A percentile compares a stretch with the other conserved stretches of the same genome.
phyloP scores from a whole-genome alignment of 2,113 vertebrate species.

The Psittacula cyanocephala region DNA sequence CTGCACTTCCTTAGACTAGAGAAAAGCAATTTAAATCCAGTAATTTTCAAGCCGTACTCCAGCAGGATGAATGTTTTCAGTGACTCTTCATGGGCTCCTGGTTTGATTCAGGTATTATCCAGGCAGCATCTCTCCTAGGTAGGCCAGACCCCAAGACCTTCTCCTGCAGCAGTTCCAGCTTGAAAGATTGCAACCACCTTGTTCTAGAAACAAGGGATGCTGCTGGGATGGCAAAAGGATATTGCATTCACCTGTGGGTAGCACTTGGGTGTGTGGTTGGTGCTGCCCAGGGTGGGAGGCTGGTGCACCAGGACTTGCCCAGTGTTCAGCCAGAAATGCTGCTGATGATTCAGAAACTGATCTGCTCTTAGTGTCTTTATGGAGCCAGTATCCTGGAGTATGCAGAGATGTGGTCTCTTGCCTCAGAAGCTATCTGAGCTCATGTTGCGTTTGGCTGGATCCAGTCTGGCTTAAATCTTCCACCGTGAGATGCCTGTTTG shows the following conservation, averaged over 20 bases:
- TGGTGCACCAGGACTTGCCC: neutral
- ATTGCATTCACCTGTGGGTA: neutral
- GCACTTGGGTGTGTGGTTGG: neutral
- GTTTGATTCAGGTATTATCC: neutral
- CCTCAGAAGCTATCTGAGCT: neutral
- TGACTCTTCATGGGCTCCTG: neutral
- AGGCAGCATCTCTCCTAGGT: neutral
- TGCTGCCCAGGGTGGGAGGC: neutral
- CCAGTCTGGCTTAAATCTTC: neutral
- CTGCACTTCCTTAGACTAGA: neutral
- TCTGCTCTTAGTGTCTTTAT: neutral
- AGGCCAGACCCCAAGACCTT: rapidly evolving
- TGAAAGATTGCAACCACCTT: neutral
- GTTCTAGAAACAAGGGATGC: neutral
- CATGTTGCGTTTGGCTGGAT: neutral
- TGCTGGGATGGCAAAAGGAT: neutral
- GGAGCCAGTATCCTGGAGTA: neutral
- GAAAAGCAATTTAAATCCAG: neutral
- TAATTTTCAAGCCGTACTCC: neutral
- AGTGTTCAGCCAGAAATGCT: neutral
- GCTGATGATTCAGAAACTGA: neutral
- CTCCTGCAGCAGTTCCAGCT: neutral
- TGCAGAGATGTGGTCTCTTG: neutral
- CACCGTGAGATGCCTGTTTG: neutral
- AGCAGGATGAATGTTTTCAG: neutral